These are phyloP conservation scores for Lophochroa leadbeateri DNA, from an alignment of 2,113 vertebrate genomes.

Conservation along the genomic window DNA sequence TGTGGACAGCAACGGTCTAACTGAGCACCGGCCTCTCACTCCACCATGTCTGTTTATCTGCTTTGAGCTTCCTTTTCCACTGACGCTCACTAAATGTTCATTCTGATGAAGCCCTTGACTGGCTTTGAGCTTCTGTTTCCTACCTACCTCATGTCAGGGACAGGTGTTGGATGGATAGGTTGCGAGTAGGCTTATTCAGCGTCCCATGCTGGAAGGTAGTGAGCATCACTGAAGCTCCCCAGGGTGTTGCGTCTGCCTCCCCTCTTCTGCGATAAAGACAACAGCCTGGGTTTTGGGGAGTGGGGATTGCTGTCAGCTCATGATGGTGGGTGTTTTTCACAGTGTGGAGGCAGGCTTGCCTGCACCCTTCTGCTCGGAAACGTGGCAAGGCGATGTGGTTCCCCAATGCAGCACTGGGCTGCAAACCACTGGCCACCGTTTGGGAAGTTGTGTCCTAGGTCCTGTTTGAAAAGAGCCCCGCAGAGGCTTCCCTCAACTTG, in stretches of 20 bases:
- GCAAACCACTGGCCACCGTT: fast-evolving
- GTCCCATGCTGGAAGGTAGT: background rate
- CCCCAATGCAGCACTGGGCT: fast-evolving
- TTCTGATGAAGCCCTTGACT: background rate
- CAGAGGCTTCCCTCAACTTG: fast-evolving
- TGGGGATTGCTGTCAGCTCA: background rate
- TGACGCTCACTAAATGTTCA: background rate
- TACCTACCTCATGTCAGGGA: background rate
- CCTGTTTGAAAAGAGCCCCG: background rate
- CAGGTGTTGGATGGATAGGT: background rate
- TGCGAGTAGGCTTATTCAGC: background rate
- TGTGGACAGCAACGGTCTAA: background rate
- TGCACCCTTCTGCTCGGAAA: fast-evolving
- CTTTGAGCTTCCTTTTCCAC: background rate
- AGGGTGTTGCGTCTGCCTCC: background rate
- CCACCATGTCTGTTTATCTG: background rate
- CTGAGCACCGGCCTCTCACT: background rate
- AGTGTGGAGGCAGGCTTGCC: background rate
- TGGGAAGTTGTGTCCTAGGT: background rate
- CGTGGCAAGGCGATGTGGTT: fast-evolving
- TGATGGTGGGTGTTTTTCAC: fast-evolving
- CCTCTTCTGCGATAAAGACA: fast-evolving
- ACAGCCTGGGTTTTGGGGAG: background rate
- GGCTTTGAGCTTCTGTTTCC: background rate
- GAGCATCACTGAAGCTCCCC: background rate